Conservation (phyloP, 1,140 invertebrate species). For the Formica selysi region DNA sequence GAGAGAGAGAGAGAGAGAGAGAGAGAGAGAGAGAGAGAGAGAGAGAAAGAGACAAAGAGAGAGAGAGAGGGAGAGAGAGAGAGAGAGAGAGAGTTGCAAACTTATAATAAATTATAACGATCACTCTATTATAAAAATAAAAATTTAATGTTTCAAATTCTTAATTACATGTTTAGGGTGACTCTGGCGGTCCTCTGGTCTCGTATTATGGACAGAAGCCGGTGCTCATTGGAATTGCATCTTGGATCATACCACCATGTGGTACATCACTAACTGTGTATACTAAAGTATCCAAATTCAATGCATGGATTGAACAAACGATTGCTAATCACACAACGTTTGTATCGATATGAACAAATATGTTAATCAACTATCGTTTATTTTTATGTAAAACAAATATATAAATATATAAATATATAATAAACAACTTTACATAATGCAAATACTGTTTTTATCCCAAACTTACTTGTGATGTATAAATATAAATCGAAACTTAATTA, state of each 20-base stretch:
- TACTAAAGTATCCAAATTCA: slow-evolving; percentile 89
- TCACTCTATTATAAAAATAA: neutral
- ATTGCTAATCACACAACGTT: slow-evolving; percentile 37
- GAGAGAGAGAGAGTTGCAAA: no score
- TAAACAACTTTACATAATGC: neutral
- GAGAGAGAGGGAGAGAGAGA: no score
- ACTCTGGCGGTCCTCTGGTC: slow-evolving; percentile 89
- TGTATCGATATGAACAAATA: neutral
- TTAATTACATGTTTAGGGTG: slow-evolving; percentile 83
- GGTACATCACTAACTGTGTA: slow-evolving; percentile 90
- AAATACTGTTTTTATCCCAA: neutral
- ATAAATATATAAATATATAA: neutral
- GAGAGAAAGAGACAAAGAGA: no score
- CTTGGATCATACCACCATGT: slow-evolving; percentile 92
- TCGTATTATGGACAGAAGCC: neutral
- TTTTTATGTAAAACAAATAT: slow-evolving; percentile 7
- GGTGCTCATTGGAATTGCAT: slow-evolving; percentile 87
- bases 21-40: no score
- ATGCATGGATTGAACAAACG: slow-evolving; percentile 82
- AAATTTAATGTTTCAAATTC: slow-evolving; percentile 14
- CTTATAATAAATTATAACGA: neutral
- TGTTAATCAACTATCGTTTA: neutral
- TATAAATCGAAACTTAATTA: neutral
- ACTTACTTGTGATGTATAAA: no score
- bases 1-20: no score